phyloP scores from a whole-genome alignment of 2,797 vertebrate species.

The Rhinichthys osculus region DNA sequence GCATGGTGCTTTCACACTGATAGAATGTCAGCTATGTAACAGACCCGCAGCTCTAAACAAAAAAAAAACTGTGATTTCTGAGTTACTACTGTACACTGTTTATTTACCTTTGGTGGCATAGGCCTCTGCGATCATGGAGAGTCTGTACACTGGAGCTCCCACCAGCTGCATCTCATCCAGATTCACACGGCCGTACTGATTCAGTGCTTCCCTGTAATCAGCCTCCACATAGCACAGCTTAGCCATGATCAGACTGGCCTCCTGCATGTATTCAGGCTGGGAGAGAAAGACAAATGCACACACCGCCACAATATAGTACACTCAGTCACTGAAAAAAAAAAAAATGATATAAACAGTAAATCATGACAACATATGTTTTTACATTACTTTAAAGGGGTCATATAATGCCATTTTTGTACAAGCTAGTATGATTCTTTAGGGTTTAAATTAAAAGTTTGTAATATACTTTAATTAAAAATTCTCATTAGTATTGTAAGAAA shows the following conservation, averaged over 20 bases:
- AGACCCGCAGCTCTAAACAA: neutral
- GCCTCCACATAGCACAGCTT: slow-evolving; percentile 95
- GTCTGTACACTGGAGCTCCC: slow-evolving; percentile 86
- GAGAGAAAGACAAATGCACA: slow-evolving; percentile 16
- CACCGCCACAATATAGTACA: neutral
- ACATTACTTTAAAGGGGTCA: no score
- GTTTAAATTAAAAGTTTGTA: no score
- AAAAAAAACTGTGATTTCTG: neutral
- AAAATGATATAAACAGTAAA: neutral
- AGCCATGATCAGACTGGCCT: slow-evolving; percentile 91
- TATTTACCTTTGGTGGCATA: slow-evolving; percentile 92
- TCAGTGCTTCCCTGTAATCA: slow-evolving; percentile 89
- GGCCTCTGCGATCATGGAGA: slow-evolving; percentile 95
- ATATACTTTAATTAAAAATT: no score
- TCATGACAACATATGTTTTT: neutral
- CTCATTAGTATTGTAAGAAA: no score
- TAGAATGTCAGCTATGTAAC: neutral
- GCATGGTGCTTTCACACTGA: neutral
- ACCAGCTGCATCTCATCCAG: slow-evolving; percentile 90
- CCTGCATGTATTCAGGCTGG: slow-evolving; percentile 93
- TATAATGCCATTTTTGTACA: no score
- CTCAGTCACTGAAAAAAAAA: neutral
- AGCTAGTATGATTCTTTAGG: no score
- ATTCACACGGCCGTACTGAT: slow-evolving; percentile 83
- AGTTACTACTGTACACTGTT: neutral